Base-by-base conservation (phyloP, 1,140 invertebrate genomes). In the Euwallacea similis region DNA sequence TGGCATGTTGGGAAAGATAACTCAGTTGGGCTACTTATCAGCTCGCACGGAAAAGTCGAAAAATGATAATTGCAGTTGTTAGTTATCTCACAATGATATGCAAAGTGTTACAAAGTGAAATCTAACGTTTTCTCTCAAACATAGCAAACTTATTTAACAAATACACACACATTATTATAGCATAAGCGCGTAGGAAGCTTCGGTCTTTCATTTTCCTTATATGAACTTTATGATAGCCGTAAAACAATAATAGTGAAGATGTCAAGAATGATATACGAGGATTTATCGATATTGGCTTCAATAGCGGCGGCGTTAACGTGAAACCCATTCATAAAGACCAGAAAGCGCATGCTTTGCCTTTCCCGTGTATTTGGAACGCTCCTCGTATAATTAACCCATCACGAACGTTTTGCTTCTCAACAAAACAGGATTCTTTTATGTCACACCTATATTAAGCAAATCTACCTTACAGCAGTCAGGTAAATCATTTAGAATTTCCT, bases 61-160 rank as follows among this genome's bases (percentile, higher is more conserved):
- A 65, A 54, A 8, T 50, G 11, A 63, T 47, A 63, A 63, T 69
- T 50, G 56, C 13, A 44, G 16, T 7, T 42, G 0, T 69, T 55
- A 63, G 62, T 62, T 53, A 16, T 46, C 44, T 11, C 6, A 61
- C 21, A 69, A 59, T 69, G 44, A 53, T 69, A 61, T 53, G 59
- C 60, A 43, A 69, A 60, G 44, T 44, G 56, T 42, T 46, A 16
- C 58, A n/a, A 69, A 69, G 50, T 47, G 67, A 69, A 69, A 55
- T 69, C 58, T 69, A 62, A 69, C 60, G 58, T 69, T 61, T 66
- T 66, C 65, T 66, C 65, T 66, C 13, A 66, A 66, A 66, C 53
- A 58, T 58, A 46, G 54, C 41, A 16, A 33, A 15, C 9, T 58
- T 66, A 56, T 66, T 66, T 58, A 58, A 50, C 43, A 66, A 66